Conservation (phyloP, 2,888 invertebrate species). For the Gerris lacustris region DNA sequence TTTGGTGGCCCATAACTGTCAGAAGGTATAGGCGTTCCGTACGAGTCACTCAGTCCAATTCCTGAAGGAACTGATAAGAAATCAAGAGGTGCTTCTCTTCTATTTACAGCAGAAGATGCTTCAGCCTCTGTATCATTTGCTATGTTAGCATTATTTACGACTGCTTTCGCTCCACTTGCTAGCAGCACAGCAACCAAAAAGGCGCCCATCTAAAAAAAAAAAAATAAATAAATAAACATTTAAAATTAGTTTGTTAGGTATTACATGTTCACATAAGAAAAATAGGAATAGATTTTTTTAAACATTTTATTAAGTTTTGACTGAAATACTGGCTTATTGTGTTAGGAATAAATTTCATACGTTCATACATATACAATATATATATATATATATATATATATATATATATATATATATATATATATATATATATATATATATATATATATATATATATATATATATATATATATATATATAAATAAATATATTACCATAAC, state of each 20-base stretch:
- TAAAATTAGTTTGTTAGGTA: not conserved
- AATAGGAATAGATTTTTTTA: no score
- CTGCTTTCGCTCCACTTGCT: conserved; percentile 19
- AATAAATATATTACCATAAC: no score
- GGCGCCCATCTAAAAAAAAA: conserved; percentile 26
- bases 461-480: no score
- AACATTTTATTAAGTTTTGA: no score
- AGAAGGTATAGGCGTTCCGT: conserved; percentile 27
- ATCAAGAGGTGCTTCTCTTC: conserved; percentile 27
- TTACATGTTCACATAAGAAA: no score
- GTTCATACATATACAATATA: no score
- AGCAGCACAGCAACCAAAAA: conserved; percentile 22
- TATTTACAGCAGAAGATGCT: conserved; percentile 24
- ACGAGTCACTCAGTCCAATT: conserved; percentile 24
- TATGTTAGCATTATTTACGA: conserved; percentile 23
- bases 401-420: no score
- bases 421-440: no score
- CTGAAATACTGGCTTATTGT: no score
- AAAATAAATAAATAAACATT: conserved; percentile 6
- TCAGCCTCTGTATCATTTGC: conserved; percentile 22
- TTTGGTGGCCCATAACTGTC: conserved; percentile 32
- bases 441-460: no score
- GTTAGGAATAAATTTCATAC: no score
- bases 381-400: no score
- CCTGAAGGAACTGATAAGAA: conserved; percentile 22